Evolutionary conservation across 2,113 vertebrate genomes (phyloP), one percentile per base, ranked within the genome.

Genomic region (Platichthys stellatus): DNA sequence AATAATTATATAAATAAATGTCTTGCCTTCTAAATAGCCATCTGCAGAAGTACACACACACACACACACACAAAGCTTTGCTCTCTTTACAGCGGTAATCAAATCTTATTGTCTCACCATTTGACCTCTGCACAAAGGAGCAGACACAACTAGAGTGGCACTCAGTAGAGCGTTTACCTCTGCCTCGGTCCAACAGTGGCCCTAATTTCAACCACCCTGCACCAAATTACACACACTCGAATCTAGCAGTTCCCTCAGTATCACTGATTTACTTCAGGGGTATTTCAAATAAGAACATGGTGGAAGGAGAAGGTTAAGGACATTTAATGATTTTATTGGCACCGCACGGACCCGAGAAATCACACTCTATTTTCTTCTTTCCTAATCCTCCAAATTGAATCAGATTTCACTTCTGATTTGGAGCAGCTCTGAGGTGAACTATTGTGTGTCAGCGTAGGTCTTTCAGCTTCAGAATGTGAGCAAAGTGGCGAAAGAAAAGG

Each of bases 401-500:
- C 21, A 2, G 35, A 40, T 38, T 63, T 71, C 20, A 5, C 6
- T 76, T 72, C 65, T 15, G 45, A 18, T 14, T 24, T 66, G 51
- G 35, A 38, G 14, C n/a, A 63, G 20, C 43, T 63, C 17, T 35
- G 21, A 24, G 2, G 24, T n/a, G 14, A 76, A 38, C 9, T 2
- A 14, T 5, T 53, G 57, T 49, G 4, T 18, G 5, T 18, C 14
- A 49, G 15, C 17, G 0, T 17, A 17, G 60, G 18, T 61, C 13
- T 73, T 58, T 69, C 18, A 67, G 59, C 13, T 2, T 15, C 8
- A 3, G 26, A 14, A 70, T 53, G 35, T 68, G 58, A 75, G n/a
- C 15, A 73, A 23, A 76, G 49, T 73, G 65, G 70, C 73, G 38
- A 23, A 75, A 59, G 72, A 80, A 65, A 68, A 63, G 15, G 28